Conservation (phyloP, 92 coral and sea anemone species). For the Siderastrea radians region DNA sequence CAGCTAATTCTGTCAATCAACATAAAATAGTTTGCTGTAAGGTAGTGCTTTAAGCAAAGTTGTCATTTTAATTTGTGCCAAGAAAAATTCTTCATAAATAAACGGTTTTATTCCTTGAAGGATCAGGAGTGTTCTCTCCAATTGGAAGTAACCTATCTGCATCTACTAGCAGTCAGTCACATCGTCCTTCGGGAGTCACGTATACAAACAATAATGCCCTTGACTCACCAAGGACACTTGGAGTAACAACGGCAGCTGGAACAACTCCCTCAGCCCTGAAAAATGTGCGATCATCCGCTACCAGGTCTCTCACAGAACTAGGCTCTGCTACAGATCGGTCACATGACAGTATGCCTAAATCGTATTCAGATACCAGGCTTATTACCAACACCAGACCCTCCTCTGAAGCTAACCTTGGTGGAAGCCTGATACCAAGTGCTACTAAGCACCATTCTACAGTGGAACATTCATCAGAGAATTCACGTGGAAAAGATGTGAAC, state of each 20-base stretch:
- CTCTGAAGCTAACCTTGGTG: neutral
- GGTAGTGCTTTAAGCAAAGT: too few relatives aligned
- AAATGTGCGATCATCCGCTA: conserved; percentile 12
- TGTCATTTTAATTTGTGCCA: too few relatives aligned
- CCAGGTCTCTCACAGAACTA: conserved; percentile 18
- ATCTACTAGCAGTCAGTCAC: conserved; percentile 38
- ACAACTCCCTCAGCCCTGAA: conserved; percentile 11
- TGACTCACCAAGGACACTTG: conserved; percentile 51
- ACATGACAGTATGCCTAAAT: neutral
- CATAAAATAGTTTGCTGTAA: too few relatives aligned
- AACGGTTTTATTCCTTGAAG: conserved; percentile 7
- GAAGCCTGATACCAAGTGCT: conserved; percentile 1
- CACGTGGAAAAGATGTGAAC: neutral
- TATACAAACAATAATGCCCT: neutral
- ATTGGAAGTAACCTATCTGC: conserved; percentile 69
- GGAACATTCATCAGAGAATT: neutral
- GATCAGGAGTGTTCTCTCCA: conserved; percentile 88
- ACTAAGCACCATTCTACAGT: neutral
- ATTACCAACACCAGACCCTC: conserved; percentile 11
- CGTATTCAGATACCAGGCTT: conserved; percentile 21
- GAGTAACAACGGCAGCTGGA: conserved; percentile 35
- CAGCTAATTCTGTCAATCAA: too few relatives aligned
- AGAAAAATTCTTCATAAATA: neutral
- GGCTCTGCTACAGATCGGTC: conserved; percentile 17
- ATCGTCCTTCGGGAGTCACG: conserved; percentile 51